Evolutionary conservation across 2,797 vertebrate species (phyloP).

Genomic region (Smutsia temminckii): DNA sequence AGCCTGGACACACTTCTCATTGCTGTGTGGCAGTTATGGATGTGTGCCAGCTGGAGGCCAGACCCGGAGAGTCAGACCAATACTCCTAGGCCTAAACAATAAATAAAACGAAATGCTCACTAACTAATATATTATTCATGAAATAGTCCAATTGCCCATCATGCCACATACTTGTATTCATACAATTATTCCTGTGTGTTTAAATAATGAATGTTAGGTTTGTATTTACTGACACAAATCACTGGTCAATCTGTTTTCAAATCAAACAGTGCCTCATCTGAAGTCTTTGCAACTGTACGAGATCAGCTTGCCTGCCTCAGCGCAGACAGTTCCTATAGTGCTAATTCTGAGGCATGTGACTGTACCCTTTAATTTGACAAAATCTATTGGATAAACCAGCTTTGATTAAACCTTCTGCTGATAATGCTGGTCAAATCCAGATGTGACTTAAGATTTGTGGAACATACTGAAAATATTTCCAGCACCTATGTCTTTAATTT

Average conservation of each 20-base stretch:
- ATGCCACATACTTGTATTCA: conserved; percentile 16
- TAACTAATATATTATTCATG: conserved; percentile 63
- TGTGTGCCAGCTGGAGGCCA: not conserved
- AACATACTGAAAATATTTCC: conserved; percentile 16
- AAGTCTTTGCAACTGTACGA: conserved; percentile 28
- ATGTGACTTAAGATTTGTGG: conserved; percentile 39
- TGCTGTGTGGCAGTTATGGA: not conserved
- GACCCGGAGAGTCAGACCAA: not conserved
- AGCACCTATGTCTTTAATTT: conserved; percentile 21
- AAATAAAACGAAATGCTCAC: conserved; percentile 61
- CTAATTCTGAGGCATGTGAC: conserved; percentile 67
- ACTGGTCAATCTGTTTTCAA: conserved; percentile 61
- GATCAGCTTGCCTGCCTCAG: not conserved
- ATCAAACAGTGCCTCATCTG: conserved; percentile 48
- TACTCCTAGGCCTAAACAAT: not conserved
- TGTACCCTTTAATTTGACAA: conserved; percentile 67
- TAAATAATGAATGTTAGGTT: conserved; percentile 66
- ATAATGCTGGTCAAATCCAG: conserved; percentile 33
- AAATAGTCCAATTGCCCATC: conserved; percentile 57
- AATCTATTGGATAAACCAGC: conserved; percentile 4
- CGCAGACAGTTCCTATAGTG: not conserved
- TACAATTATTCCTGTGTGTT: conserved; percentile 54
- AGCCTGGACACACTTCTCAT: not conserved
- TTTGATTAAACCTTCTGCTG: conserved; percentile 35
- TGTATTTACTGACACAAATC: conserved; percentile 68